Base-by-base conservation (phyloP, 1,140 invertebrate species). In the Hypothenemus hampei region DNA sequence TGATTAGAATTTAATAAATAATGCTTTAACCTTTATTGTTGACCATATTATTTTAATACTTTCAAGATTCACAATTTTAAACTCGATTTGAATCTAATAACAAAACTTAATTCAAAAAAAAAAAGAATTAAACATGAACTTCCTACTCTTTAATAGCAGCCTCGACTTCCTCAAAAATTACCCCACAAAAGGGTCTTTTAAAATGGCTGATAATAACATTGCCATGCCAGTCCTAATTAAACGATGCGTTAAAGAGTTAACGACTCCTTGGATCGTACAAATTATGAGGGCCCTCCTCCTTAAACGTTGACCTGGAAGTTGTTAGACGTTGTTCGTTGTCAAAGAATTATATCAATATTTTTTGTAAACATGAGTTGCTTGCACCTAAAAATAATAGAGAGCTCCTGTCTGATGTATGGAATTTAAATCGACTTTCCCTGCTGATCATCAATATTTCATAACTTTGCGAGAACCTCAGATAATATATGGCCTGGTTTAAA, bases 211-310 rank as follows among this genome's bases (percentile, higher is more conserved):
- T 56, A 56, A 56, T 56, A 45, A 45, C 53, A 56, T 36, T 56
- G 45, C 43, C 53, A 48, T 56, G n/a, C n/a, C 33, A 48, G 44
- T 56, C 24, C 44, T 56, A 56, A 56, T 56, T 56, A 56, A 48
- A 56, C 53, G 45, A 56, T 48, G 45, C 53, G 45, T 56, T 56
- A 56, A 56, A 56, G 53, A 56, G 53, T 56, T 56, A 56, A 56
- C 44, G 45, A 56, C 53, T 48, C 48, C 53, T 48, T 56, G 8
- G 19, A 31, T 35, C 36, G 44, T 40, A 45, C 36, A 47, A 56
- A 56, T 39, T 56, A 56, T 56, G 35, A 41, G 43, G 43, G 26
- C n/a, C 21, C 48, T 35, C 21, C 6, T 7, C 6, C n/a, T 29
- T 29, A 29, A n/a, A n/a, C n/a, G n/a, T n/a, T n/a, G n/a, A n/a